Base-by-base conservation (phyloP, 2,797 vertebrate species). In the Xenopus petersii region DNA sequence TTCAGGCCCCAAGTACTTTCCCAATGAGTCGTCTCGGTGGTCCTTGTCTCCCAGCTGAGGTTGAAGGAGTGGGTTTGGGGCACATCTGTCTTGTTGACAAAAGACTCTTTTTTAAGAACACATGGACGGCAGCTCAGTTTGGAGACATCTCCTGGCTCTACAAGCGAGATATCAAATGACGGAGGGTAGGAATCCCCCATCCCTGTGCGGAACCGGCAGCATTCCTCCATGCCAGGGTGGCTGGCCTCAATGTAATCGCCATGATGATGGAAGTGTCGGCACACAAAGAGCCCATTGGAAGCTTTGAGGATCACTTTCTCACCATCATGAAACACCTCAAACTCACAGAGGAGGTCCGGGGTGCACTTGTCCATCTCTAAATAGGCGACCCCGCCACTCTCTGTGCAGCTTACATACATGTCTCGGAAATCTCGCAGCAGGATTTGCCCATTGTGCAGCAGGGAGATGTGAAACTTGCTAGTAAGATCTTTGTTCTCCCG, bases 291-390 rank as follows among this genome's bases (percentile, higher is more conserved):
- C 8, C 75, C 75, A 59, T 73, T 78, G 58, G 70, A 73, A n/a
- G 75, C 66, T 36, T 73, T 78, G 1, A 78, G 61, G 1, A 73
- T 58, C 10, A 73, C 66, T 59, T 51, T 73, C 15, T 73, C 65
- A 4, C 65, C 75, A 64, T 78, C 71, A 9, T 73, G 30, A 21
- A 64, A 73, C 8, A 73, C 75, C 1, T 78, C 75, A 64, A 78
- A 78, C 54, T 78, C 75, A 17, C 75, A 78, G 8, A n/a, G 8
- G 5, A 12, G 11, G 24, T 78, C 75, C 1, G 71, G 75, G 8
- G 11, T 24, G n/a, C 30, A 16, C 51, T 77, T 77, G 7, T 73
- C 75, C 0, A 5, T 68, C 16, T 77, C 75, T 49, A 77, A 67
- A 36, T 36, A 69, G 2, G 17, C 8, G 15, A 58, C n/a, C 1